A percentile compares a stretch with the other conserved stretches of the same genome.
Conservation (phyloP, 37 sponge, comb jelly and placozoan genomes). For the Tethya wilhelma region DNA sequence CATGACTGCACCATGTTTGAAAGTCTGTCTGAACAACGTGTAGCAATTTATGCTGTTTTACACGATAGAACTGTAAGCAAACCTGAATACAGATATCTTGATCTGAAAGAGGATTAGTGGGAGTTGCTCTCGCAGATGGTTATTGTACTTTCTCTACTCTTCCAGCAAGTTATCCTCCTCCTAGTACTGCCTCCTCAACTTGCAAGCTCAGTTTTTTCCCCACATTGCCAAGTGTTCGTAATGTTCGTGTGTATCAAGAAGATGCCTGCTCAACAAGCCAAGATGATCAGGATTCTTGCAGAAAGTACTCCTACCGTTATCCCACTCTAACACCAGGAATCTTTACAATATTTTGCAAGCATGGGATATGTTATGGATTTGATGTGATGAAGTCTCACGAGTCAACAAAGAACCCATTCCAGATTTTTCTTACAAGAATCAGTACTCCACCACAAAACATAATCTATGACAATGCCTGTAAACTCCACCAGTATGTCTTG, state of each 20-base stretch:
- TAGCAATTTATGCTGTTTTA: no score
- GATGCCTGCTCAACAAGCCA: not conserved
- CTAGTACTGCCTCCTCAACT: not conserved
- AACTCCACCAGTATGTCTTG: no score
- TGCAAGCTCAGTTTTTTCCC: not conserved
- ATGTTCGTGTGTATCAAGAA: not conserved
- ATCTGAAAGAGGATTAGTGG: no score
- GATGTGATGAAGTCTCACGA: conserved; percentile 38
- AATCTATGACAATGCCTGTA: conserved; percentile 43
- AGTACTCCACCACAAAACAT: not conserved
- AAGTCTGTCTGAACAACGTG: no score
- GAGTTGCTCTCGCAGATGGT: no score
- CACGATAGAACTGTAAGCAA: no score
- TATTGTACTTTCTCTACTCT: not conserved
- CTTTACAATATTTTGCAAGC: conserved; percentile 47
- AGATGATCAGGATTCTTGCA: conserved; percentile 7
- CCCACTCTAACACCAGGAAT: conserved; percentile 43
- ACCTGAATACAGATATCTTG: no score
- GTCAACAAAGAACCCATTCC: conserved; percentile 38
- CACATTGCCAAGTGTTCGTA: not conserved
- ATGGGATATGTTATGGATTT: conserved; percentile 61
- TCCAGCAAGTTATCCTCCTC: not conserved
- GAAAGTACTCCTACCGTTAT: conserved; percentile 6
- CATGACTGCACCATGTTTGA: no score
- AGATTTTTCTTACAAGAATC: conserved; percentile 13